Evolutionary conservation across 2,888 invertebrate genomes (phyloP).

Genomic region (Marronus borbonicus): DNA sequence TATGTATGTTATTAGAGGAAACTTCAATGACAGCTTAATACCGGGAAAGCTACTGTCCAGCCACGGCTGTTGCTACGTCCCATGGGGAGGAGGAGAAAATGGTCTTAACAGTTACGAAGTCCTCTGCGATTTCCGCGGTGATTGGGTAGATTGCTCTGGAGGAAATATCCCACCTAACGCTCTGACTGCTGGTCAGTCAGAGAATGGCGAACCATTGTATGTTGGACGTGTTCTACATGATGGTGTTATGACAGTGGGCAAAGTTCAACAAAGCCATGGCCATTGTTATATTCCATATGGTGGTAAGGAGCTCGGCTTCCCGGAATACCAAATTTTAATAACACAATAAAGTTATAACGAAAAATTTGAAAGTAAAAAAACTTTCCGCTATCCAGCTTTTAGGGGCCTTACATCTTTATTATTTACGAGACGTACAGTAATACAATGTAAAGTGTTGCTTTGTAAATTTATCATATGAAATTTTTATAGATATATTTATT

Average conservation of each 20-base stretch:
- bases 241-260: constrained; percentile 84
- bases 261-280: constrained; percentile 87
- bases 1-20: constrained; percentile 80
- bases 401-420: constrained; percentile 51
- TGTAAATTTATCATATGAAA: constrained; percentile 35
- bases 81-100: constrained; percentile 86
- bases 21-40: constrained; percentile 81
- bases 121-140: constrained; percentile 67
- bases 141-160: constrained; percentile 66
- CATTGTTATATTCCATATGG: constrained; percentile 88
- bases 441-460: constrained; percentile 27
- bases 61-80: constrained; percentile 77
- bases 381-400: constrained; percentile 47
- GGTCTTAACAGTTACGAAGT: constrained; percentile 80
- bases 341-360: constrained; percentile 56
- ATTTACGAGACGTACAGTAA: not conserved
- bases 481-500: constrained; percentile 42
- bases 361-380: not conserved
- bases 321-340: constrained; percentile 86
- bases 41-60: constrained; percentile 86
- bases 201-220: constrained; percentile 85
- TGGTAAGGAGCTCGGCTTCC: constrained; percentile 84
- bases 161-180: constrained; percentile 83
- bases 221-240: constrained; percentile 86
- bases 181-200: constrained; percentile 79